Conservation (phyloP, 2,888 invertebrate genomes). For the Notodonta ziczac region DNA sequence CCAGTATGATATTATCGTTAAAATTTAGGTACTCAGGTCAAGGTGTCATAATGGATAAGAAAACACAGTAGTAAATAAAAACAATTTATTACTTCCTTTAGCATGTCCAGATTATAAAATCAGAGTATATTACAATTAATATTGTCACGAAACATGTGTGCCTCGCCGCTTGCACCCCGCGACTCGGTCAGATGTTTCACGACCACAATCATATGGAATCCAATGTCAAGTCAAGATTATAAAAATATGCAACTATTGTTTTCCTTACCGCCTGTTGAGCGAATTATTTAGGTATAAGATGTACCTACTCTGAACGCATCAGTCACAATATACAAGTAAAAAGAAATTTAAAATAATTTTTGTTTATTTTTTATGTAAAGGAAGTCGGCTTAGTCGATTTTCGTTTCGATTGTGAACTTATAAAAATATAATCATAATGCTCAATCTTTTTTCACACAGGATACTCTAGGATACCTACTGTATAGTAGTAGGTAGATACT, state of each 20-base stretch:
- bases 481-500: constrained; percentile 16
- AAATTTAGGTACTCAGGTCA: no score
- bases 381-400: constrained; percentile 74
- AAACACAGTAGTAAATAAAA: constrained; percentile 53
- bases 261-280: constrained; percentile 60
- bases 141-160: constrained; percentile 51
- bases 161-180: constrained; percentile 62
- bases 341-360: constrained; percentile 14
- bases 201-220: constrained; percentile 8
- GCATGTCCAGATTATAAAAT: constrained; percentile 35
- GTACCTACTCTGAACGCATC: constrained; percentile 46
- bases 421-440: constrained; percentile 69
- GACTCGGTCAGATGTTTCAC: constrained; percentile 56
- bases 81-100: constrained; percentile 77
- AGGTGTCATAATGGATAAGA: constrained; percentile 15
- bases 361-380: constrained; percentile 45
- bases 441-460: constrained; percentile 61
- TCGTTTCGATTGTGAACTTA: constrained; percentile 70
- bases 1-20: no score
- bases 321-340: constrained; percentile 54
- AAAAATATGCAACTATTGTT: constrained; percentile 43
- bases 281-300: no score
- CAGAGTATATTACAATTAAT: constrained; percentile 10
- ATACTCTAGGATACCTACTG: constrained; percentile 42
- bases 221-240: constrained; percentile 10